A percentile compares a stretch with the other conserved stretches of the same genome.
Conservation (phyloP, 2,113 vertebrate species). For the Aspidoscelis tigris region DNA sequence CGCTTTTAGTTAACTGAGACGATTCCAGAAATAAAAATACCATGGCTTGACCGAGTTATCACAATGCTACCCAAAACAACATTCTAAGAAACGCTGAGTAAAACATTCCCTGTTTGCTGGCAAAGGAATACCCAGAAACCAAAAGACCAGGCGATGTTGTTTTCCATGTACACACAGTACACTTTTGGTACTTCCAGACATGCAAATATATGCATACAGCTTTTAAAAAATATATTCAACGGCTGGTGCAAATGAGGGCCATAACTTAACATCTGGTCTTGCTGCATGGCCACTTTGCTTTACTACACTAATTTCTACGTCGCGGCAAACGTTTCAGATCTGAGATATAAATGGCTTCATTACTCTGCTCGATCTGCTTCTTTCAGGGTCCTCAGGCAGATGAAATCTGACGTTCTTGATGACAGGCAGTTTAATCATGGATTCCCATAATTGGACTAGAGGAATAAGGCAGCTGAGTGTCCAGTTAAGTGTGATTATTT, state of each 20-base stretch:
- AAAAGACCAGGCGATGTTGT: background rate
- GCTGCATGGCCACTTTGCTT: conserved; percentile 17
- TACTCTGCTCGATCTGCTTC: conserved; percentile 11
- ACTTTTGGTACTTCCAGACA: background rate
- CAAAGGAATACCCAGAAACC: background rate
- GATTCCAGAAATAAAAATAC: background rate
- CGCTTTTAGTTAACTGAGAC: background rate
- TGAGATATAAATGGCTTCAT: conserved; percentile 37
- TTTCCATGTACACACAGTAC: background rate
- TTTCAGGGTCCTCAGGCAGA: conserved; percentile 15
- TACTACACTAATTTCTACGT: conserved; percentile 27
- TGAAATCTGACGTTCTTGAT: conserved; percentile 33
- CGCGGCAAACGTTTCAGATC: conserved; percentile 23
- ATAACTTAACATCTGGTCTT: conserved; percentile 36
- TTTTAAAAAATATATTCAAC: conserved; percentile 15
- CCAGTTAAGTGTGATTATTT: conserved; percentile 42
- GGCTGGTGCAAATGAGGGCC: conserved; percentile 22
- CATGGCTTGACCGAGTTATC: background rate
- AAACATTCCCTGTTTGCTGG: background rate
- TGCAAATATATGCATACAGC: background rate
- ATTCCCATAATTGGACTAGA: conserved; percentile 29
- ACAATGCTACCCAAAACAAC: background rate
- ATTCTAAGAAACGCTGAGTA: background rate
- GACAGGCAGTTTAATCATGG: conserved; percentile 26
- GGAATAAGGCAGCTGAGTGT: conserved; percentile 34